A percentile compares a stretch with the other conserved stretches of the same genome.
phyloP scores from a whole-genome alignment of 2,113 vertebrate genomes.

The Merops nubicus region DNA sequence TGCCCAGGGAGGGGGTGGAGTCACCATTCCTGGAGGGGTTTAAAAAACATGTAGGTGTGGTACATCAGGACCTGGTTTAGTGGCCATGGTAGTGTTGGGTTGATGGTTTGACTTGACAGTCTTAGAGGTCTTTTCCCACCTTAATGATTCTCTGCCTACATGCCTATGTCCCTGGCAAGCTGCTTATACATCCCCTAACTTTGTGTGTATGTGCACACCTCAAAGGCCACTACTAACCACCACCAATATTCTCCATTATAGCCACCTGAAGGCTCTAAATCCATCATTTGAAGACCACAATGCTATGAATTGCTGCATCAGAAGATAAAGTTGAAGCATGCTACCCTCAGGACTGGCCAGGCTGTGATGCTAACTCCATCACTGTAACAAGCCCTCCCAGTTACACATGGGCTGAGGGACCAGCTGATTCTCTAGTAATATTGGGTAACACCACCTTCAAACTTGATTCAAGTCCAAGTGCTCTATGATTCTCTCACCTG shows the following conservation, averaged over 20 bases:
- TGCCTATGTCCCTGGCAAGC: not conserved
- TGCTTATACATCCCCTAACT: not conserved
- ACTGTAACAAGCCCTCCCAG: not conserved
- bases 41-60: no score
- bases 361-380: fast-evolving
- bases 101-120: no score
- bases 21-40: no score
- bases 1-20: no score
- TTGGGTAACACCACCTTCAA: not conserved
- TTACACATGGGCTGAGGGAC: not conserved
- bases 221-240: not conserved
- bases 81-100: no score
- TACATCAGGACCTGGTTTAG: no score
- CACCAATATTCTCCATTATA: not conserved
- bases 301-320: not conserved
- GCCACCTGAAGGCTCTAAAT: not conserved
- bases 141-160: no score
- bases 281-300: not conserved
- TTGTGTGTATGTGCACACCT: fast-evolving
- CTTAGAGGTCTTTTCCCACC: no score
- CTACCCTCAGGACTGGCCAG: not conserved
- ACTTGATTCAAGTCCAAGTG: not conserved
- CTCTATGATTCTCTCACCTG: not conserved
- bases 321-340: not conserved
- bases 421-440: not conserved